These are phyloP conservation scores for Bagarius yarrelli DNA, from an alignment of 2,113 vertebrate genomes.

Conservation along the genomic window DNA sequence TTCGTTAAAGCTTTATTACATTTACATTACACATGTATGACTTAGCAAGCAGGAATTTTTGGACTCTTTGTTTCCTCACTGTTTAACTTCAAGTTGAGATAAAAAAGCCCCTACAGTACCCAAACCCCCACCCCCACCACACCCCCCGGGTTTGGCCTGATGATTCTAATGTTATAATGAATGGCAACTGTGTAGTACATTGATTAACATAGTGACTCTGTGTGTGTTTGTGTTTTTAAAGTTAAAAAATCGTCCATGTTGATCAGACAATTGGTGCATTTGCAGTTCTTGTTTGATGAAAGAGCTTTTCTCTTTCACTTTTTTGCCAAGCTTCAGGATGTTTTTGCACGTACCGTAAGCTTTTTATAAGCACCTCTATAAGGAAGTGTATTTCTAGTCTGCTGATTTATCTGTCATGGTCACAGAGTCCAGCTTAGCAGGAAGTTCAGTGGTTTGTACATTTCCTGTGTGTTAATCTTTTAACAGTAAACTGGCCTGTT, in stretches of 20 bases:
- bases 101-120: too few species aligned
- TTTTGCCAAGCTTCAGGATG: not conserved
- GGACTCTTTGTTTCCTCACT: too few species aligned
- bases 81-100: too few species aligned
- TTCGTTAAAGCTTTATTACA: too few species aligned
- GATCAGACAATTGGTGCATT: not conserved
- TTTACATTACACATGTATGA: too few species aligned
- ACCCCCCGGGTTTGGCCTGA: too few species aligned
- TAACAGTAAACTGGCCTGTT: not conserved
- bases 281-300: not conserved
- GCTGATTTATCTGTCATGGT: not conserved
- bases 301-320: not conserved
- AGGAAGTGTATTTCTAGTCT: not conserved
- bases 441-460: not conserved
- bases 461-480: not conserved
- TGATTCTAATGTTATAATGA: too few species aligned
- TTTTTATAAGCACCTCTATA: not conserved
- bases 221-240: not conserved
- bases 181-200: too few species aligned
- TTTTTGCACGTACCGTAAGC: too few species aligned
- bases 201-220: not conserved
- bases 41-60: too few species aligned
- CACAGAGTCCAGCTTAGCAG: not conserved
- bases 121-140: too few species aligned
- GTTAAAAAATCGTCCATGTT: not conserved